These are phyloP conservation scores for Harpagifer antarcticus DNA, from an alignment of 2,797 vertebrate genomes.

Conservation along the genomic window DNA sequence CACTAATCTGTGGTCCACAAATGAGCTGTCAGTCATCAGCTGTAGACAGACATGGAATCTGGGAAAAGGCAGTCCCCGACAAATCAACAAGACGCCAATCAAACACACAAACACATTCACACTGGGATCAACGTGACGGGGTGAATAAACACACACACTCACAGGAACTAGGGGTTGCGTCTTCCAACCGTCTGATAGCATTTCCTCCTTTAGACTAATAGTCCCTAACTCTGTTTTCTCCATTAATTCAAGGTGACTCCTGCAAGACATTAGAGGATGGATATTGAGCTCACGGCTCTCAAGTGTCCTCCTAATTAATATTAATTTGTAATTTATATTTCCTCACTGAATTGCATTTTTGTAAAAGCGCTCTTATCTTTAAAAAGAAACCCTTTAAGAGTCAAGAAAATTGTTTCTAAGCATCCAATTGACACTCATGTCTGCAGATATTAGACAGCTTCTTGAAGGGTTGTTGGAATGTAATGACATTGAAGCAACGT, in stretches of 20 bases:
- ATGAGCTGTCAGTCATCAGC: conserved; percentile 84
- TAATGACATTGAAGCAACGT: conserved; percentile 30
- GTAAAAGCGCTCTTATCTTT: conserved; percentile 40
- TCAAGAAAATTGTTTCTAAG: conserved; percentile 33
- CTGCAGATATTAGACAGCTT: conserved; percentile 16
- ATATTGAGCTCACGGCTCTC: conserved; percentile 42
- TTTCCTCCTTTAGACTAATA: conserved; percentile 55
- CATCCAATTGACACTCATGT: conserved; percentile 15
- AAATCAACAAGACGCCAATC: conserved; percentile 82
- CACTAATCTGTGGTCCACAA: conserved; percentile 81
- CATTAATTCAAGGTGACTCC: conserved; percentile 75
- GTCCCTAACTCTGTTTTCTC: conserved; percentile 54
- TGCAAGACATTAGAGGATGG: conserved; percentile 40
- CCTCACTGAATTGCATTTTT: conserved; percentile 33
- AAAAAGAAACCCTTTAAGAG: conserved; percentile 29
- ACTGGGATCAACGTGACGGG: conserved; percentile 19
- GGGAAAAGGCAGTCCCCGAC: conserved; percentile 67
- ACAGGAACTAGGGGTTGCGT: conserved; percentile 22
- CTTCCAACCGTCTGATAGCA: conserved; percentile 26
- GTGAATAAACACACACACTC: conserved; percentile 30
- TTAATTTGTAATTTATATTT: conserved; percentile 55
- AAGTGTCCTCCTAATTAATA: conserved; percentile 61
- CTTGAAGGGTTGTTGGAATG: conserved; percentile 15
- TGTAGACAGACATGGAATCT: conserved; percentile 64
- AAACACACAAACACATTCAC: conserved; percentile 55